Evolutionary conservation across 2,113 vertebrate genomes (phyloP).

Genomic region (Equus przewalskii): DNA sequence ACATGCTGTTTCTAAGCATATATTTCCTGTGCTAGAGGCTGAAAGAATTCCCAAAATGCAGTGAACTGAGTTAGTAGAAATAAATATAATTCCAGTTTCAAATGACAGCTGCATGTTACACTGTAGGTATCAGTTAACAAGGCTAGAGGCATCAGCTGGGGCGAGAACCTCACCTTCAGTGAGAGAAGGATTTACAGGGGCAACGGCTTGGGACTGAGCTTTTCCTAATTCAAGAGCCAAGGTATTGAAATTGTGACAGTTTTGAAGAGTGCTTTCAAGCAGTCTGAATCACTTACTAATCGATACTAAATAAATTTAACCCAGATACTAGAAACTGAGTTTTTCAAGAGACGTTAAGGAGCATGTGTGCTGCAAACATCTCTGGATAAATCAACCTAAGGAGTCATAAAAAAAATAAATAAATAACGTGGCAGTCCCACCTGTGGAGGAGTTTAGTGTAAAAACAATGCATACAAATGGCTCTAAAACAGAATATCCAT

Average conservation of each 20-base stretch:
- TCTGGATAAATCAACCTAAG: background rate
- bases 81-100: slow-evolving; percentile 50
- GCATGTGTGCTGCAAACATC: background rate
- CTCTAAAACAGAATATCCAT: background rate
- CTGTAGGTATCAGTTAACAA: background rate
- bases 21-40: background rate
- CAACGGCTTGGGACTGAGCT: background rate
- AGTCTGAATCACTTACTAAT: slow-evolving; percentile 14
- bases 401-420: background rate
- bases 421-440: background rate
- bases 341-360: slow-evolving; percentile 10
- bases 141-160: background rate
- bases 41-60: background rate
- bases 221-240: slow-evolving; percentile 26
- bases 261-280: background rate
- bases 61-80: slow-evolving; percentile 37
- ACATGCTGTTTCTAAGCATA: slow-evolving; percentile 1
- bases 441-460: background rate
- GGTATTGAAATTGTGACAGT: background rate
- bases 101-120: slow-evolving; percentile 18
- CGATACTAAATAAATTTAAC: slow-evolving; percentile 33
- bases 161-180: background rate
- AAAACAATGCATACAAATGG: background rate
- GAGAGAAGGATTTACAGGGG: background rate
- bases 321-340: background rate